A percentile compares a stretch with the other conserved stretches of the same genome.
These are phyloP conservation scores for Limosa lapponica DNA, from an alignment of 2,797 vertebrate species.

Conservation along the genomic window DNA sequence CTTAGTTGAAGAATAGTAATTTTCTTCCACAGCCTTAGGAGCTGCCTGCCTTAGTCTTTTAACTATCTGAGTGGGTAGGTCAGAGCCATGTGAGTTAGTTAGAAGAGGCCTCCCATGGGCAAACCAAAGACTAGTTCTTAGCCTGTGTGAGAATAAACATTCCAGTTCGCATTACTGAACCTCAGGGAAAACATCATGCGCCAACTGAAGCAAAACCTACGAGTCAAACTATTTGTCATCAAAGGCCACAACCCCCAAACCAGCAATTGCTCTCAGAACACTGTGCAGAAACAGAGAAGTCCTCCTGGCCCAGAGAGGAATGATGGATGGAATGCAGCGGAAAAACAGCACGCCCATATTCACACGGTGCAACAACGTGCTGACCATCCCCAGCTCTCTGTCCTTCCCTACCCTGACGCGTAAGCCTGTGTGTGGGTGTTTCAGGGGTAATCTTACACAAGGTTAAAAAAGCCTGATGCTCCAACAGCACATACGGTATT, in stretches of 20 bases:
- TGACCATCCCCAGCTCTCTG: not conserved
- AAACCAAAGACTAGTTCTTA: not conserved
- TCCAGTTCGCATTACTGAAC: not conserved
- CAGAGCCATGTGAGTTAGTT: not conserved
- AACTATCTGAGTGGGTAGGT: not conserved
- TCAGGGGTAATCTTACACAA: not conserved
- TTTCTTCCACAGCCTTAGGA: constrained; percentile 1
- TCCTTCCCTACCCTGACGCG: not conserved
- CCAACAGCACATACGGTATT: not conserved
- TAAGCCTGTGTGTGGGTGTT: not conserved
- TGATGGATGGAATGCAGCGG: not conserved
- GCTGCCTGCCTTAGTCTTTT: not conserved
- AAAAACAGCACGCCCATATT: not conserved
- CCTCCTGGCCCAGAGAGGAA: not conserved
- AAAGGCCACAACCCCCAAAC: not conserved
- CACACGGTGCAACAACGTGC: fast-evolving
- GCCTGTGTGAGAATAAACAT: not conserved
- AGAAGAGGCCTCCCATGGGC: not conserved
- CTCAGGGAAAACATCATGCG: not conserved
- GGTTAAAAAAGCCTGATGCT: not conserved
- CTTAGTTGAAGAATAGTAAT: not conserved
- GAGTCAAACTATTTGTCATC: not conserved
- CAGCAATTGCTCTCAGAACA: not conserved
- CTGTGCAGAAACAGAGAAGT: not conserved
- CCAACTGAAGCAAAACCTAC: not conserved